These are phyloP conservation scores for Hippocampus barbouri DNA, from an alignment of 2,113 vertebrate species.

Conservation along the genomic window DNA sequence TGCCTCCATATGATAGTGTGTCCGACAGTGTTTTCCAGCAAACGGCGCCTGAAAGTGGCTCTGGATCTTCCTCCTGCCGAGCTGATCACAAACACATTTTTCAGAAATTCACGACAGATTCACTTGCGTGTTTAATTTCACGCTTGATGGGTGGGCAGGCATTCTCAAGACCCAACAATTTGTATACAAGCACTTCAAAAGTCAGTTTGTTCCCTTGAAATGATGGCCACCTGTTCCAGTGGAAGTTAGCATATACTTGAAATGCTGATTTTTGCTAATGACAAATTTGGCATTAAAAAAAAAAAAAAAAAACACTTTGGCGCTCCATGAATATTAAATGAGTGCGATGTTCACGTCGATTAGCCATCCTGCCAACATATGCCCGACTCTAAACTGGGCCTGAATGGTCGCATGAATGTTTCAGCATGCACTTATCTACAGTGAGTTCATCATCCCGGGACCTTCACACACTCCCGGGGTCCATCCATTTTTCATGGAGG, in stretches of 20 bases:
- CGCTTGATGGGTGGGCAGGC: not conserved
- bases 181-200: not conserved
- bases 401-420: constrained; percentile 64
- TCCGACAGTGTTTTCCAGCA: too few relatives aligned
- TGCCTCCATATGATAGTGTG: too few relatives aligned
- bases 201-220: not conserved
- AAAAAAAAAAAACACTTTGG: too few relatives aligned
- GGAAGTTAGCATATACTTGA: not conserved
- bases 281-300: not conserved
- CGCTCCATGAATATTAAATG: constrained; percentile 48
- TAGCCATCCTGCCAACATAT: constrained; percentile 46
- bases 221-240: not conserved
- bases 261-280: not conserved
- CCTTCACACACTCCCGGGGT: constrained; percentile 35
- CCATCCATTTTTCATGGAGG: constrained; percentile 62
- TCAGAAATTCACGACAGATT: not conserved
- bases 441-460: constrained; percentile 60
- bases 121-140: not conserved
- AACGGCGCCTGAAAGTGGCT: not conserved
- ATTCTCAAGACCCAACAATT: not conserved
- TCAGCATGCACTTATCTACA: constrained; percentile 62
- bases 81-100: too few relatives aligned
- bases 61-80: not conserved
- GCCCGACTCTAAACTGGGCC: constrained; percentile 58
- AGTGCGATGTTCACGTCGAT: constrained; percentile 46